Evolutionary conservation across 2,113 vertebrate species (phyloP), one percentile per base, ranked within the genome.

Genomic region (Xenopus tropicalis): DNA sequence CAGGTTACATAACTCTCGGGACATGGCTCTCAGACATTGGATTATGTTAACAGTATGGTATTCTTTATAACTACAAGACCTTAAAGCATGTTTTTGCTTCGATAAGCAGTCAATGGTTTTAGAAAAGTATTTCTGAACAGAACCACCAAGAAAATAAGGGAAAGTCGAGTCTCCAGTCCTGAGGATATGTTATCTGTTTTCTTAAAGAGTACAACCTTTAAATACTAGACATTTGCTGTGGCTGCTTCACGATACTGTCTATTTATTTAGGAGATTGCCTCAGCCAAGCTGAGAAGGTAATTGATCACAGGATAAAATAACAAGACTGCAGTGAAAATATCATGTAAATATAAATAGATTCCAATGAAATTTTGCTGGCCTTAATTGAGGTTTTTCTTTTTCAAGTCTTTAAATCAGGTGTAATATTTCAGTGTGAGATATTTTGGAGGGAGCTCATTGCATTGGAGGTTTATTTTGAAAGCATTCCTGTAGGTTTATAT

Each of bases 301-400:
- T 73, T 73, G 71, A 59, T 22, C 22, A 59, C 71, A 73, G 71
- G 71, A 73, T 73, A 66, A 46, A 66, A 73, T 66, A 73, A 73
- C 71, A 73, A 25, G 54, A 64, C 37, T 64, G 11, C 52, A 25
- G 52, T 58, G 46, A 66, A 59, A 73, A 66, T 66, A 24, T 43
- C 62, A 10, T 46, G 71, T 73, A 66, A 59, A 73, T 73, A 66
- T 66, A 73, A 73, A 73, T 59, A 58, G 37, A 58, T 43, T 54
- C 63, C 54, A 43, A 21, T 54, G 57, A 73, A 73, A 25, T 59
- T 44, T 66, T 58, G 71, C 62, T 21, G 51, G 7, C 29, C 9
- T 21, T 73, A 73, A 73, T 73, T 73, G 37, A 73, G 63, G 71
- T 66, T 73, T 73, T 56, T 66, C 37, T 57, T 57, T 25, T 73